A percentile compares a stretch with the other conserved stretches of the same genome.
phyloP scores from a whole-genome alignment of 1,140 invertebrate species.

The Cherax quadricarinatus region DNA sequence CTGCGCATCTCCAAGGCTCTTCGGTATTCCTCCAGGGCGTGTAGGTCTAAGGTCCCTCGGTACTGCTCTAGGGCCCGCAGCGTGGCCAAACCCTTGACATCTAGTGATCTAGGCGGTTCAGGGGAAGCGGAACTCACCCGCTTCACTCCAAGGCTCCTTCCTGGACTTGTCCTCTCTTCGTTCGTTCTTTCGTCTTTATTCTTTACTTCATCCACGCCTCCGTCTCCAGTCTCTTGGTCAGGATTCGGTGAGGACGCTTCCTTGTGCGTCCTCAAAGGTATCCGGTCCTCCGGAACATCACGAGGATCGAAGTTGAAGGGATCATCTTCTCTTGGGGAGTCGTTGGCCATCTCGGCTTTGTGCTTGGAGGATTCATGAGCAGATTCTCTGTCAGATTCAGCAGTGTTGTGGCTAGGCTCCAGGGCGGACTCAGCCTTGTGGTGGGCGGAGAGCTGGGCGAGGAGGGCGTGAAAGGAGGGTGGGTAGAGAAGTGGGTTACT shows the following conservation, averaged over 20 bases:
- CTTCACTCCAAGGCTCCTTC: not conserved
- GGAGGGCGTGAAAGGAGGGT: constrained; percentile 54
- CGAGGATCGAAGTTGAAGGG: not conserved
- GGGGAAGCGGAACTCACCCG: not conserved
- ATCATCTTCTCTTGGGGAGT: not conserved
- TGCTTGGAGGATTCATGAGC: not conserved
- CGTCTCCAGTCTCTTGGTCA: constrained; percentile 1
- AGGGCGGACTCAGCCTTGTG: constrained; percentile 49
- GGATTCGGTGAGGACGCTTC: not conserved
- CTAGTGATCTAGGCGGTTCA: constrained; percentile 16
- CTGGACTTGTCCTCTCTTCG: constrained; percentile 10
- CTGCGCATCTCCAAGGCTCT: constrained; percentile 43
- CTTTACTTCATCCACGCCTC: not conserved
- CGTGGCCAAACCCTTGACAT: constrained; percentile 53
- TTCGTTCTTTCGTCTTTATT: not conserved
- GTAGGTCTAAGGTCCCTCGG: constrained; percentile 38
- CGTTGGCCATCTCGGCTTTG: not conserved
- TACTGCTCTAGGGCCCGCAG: constrained; percentile 57
- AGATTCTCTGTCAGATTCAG: not conserved
- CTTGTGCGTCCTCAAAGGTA: too few species aligned
- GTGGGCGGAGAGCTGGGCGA: constrained; percentile 57
- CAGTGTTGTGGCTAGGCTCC: constrained; percentile 15
- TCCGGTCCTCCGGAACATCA: not conserved
- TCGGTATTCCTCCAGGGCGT: constrained; percentile 54
- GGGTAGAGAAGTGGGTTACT: constrained; percentile 56